Evolutionary conservation across 2,888 invertebrate species (phyloP).

Genomic region (Sminthurinus aureus): DNA sequence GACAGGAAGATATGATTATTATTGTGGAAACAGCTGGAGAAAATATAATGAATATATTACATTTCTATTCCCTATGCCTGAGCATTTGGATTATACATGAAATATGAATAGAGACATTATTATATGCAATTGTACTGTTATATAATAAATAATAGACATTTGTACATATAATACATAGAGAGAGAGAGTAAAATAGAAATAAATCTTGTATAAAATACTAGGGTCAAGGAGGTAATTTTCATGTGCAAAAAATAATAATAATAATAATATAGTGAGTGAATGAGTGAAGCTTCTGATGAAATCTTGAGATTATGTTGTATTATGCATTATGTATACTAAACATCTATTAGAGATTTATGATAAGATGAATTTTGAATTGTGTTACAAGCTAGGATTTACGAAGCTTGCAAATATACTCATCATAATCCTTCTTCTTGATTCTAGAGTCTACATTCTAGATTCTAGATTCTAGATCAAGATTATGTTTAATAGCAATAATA

Average conservation of each 20-base stretch:
- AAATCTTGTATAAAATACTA: neutral
- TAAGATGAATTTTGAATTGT: conserved; percentile 4
- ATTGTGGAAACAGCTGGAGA: too few species aligned
- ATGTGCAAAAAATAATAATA: conserved; percentile 3
- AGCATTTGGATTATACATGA: neutral
- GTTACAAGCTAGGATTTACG: neutral
- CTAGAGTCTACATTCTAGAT: too few species aligned
- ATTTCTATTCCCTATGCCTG: neutral
- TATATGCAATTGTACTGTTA: neutral
- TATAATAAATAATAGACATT: neutral
- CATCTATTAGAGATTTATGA: conserved; percentile 27
- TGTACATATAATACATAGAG: neutral
- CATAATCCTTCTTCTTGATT: neutral
- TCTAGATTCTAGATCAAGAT: neutral
- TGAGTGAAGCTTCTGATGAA: neutral
- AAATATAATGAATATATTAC: neutral
- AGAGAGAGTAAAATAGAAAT: neutral
- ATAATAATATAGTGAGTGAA: neutral
- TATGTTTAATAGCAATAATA: neutral
- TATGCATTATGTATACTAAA: neutral
- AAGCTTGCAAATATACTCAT: conserved; percentile 12
- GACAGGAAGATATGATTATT: too few species aligned
- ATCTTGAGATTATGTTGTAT: conserved; percentile 2
- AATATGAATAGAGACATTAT: neutral
- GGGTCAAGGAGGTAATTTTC: conserved; percentile 26